These are phyloP conservation scores for Myotis planiceps DNA, from an alignment of 2,797 vertebrate genomes.

Conservation along the genomic window DNA sequence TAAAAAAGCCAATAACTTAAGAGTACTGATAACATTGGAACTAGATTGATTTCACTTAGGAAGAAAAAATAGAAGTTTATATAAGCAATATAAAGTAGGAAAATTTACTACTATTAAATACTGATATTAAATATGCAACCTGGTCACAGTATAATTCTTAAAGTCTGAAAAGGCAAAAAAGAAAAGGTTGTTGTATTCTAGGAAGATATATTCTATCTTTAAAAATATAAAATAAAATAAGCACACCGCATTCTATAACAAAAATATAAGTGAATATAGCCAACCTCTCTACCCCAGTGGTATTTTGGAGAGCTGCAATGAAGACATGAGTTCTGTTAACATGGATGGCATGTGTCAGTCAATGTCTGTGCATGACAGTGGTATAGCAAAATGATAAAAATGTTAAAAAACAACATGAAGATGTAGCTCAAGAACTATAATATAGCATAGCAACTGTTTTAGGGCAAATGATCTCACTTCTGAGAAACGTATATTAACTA, in stretches of 20 bases:
- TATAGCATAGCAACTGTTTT: background rate
- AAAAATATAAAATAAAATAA: conserved; percentile 16
- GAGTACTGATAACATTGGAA: background rate
- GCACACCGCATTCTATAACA: background rate
- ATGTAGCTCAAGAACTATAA: background rate
- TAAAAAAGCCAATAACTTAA: background rate
- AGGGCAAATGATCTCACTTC: background rate
- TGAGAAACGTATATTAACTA: conserved; percentile 30
- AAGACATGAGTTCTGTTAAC: background rate
- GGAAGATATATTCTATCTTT: background rate
- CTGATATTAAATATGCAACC: background rate
- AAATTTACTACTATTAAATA: background rate
- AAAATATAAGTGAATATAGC: background rate
- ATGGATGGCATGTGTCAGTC: background rate
- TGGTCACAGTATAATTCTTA: background rate
- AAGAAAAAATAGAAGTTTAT: background rate
- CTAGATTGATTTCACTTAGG: background rate
- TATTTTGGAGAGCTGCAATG: background rate
- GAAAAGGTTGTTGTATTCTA: background rate
- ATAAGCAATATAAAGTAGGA: background rate
- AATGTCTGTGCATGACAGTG: background rate
- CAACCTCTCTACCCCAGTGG: background rate
- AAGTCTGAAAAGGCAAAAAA: conserved; percentile 1
- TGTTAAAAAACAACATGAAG: background rate
- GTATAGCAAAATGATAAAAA: background rate